Evolutionary conservation across 2,797 vertebrate genomes (phyloP).

Genomic region (Nannoperca obscura): DNA sequence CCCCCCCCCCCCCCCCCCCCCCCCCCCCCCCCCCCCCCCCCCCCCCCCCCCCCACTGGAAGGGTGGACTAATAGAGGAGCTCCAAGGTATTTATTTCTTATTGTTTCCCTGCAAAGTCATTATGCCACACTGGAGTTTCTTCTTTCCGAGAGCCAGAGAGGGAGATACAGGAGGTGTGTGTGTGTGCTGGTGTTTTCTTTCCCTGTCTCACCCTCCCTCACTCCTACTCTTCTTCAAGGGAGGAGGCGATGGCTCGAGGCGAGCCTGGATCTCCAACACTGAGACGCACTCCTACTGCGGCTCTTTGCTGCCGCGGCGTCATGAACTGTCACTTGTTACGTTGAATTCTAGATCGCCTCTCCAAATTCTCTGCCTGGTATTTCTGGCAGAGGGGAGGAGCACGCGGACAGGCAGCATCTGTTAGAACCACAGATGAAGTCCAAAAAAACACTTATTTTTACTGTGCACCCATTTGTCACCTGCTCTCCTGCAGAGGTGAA

Average conservation of each 20-base stretch:
- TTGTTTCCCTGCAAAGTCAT: conserved; percentile 86
- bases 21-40: too few relatives aligned
- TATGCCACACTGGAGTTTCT: conserved; percentile 80
- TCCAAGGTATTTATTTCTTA: conserved; percentile 88
- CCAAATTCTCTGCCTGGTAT: conserved; percentile 82
- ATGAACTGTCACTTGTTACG: conserved; percentile 84
- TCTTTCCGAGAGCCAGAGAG: conserved; percentile 63
- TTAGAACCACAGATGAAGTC: conserved; percentile 68
- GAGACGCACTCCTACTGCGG: conserved; percentile 75
- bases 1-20: too few relatives aligned
- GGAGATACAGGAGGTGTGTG: conserved; percentile 34
- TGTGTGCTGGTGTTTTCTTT: conserved; percentile 56
- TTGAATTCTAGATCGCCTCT: conserved; percentile 86
- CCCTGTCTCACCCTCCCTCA: conserved; percentile 52
- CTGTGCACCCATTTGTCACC: conserved; percentile 58
- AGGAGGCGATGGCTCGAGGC: conserved; percentile 78
- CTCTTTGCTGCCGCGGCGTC: conserved; percentile 67
- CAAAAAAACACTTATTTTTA: conserved; percentile 40
- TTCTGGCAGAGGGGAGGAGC: conserved; percentile 81
- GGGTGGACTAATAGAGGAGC: conserved; percentile 87
- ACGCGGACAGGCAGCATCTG: conserved; percentile 83
- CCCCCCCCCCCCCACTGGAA: conserved; percentile 54
- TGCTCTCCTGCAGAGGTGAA: conserved; percentile 30
- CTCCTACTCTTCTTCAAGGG: conserved; percentile 70
- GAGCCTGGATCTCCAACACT: conserved; percentile 71